phyloP scores from a whole-genome alignment of 2,888 invertebrate genomes.

The Miltochrista miniata region DNA sequence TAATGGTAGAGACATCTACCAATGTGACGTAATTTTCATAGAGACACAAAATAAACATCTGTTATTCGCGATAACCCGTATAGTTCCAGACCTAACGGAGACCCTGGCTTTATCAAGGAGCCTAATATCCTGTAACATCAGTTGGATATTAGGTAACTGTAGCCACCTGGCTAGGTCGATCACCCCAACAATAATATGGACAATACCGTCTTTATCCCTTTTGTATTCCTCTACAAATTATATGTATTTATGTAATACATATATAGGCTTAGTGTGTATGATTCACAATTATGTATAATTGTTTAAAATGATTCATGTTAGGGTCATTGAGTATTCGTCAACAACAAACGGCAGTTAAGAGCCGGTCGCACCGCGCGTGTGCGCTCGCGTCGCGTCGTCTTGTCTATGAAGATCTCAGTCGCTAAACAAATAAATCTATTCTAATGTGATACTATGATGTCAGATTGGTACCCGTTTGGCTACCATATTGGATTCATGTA shows the following conservation, averaged over 20 bases:
- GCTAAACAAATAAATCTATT: conserved; percentile 77
- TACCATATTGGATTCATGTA: conserved; percentile 74
- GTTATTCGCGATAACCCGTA: too few species aligned
- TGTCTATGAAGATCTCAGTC: conserved; percentile 47
- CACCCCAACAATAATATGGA: too few species aligned
- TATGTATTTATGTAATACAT: conserved; percentile 45
- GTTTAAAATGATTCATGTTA: conserved; percentile 73
- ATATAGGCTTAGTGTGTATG: conserved; percentile 57
- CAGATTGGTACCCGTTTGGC: conserved; percentile 72
- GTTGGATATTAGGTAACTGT: too few species aligned
- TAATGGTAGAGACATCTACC: conserved; percentile 11
- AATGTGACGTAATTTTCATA: neutral
- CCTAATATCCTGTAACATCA: neutral
- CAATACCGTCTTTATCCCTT: neutral
- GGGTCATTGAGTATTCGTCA: conserved; percentile 68
- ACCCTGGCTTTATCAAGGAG: too few species aligned
- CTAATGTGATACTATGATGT: conserved; percentile 80
- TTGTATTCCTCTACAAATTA: conserved; percentile 31
- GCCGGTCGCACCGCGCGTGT: conserved; percentile 57
- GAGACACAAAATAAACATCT: too few species aligned
- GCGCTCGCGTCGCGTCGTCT: conserved; percentile 40
- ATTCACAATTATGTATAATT: conserved; percentile 62
- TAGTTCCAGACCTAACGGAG: too few species aligned
- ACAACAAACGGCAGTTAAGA: conserved; percentile 68
- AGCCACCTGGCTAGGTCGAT: too few species aligned